Evolutionary conservation across 37 sponge, comb jelly and placozoan genomes (phyloP).

Genomic region (Petrosia ficiformis): DNA sequence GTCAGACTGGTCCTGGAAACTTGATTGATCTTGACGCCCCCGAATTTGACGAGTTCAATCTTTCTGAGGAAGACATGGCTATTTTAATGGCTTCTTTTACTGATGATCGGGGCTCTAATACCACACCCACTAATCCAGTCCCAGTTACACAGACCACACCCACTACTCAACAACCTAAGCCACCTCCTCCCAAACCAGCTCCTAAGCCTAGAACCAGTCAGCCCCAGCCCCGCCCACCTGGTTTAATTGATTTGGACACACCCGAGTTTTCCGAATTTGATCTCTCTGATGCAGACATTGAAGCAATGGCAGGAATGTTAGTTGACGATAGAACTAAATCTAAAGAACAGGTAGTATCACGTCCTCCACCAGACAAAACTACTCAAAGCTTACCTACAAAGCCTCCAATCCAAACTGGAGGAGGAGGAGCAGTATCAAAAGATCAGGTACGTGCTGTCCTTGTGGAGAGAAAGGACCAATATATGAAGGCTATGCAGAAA

Average conservation of each 20-base stretch:
- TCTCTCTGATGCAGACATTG: conserved; percentile 54
- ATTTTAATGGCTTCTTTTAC: conserved; percentile 1
- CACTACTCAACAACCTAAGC: not conserved
- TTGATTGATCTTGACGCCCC: conserved; percentile 34
- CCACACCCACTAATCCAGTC: not conserved
- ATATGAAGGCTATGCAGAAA: conserved; percentile 31
- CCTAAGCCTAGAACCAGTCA: conserved; percentile 22
- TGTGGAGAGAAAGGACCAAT: conserved; percentile 63
- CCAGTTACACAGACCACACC: not conserved
- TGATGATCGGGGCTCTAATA: conserved; percentile 1
- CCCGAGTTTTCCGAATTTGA: conserved; percentile 66
- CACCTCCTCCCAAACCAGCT: not conserved
- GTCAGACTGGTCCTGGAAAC: conserved; percentile 6
- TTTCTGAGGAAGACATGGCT: conserved; percentile 46
- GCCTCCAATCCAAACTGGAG: not conserved
- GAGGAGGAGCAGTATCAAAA: conserved; percentile 2
- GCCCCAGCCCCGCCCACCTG: conserved; percentile 16
- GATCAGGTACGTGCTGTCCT: conserved; percentile 15
- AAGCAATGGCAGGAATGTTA: conserved; percentile 27
- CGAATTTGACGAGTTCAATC: conserved; percentile 39
- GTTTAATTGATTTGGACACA: conserved; percentile 48
- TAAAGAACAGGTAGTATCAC: not conserved
- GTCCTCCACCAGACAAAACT: conserved; percentile 4
- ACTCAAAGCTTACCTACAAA: conserved; percentile 42
- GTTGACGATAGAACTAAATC: conserved; percentile 13